A percentile compares a stretch with the other conserved stretches of the same genome.
phyloP scores from a whole-genome alignment of 2,113 vertebrate genomes.

The Empidonax traillii region DNA sequence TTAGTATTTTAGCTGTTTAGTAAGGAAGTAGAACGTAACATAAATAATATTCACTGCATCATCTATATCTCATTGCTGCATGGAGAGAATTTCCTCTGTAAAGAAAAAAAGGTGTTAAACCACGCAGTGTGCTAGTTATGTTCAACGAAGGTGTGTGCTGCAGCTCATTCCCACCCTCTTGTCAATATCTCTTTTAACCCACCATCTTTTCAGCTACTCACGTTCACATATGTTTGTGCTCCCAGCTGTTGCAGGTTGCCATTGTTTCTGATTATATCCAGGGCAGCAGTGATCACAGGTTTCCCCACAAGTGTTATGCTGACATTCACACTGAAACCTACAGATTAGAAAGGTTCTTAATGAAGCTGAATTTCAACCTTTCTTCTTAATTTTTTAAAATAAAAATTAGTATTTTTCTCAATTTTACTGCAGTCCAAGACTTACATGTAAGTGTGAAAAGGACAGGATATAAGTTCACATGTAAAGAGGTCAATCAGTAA shows the following conservation, averaged over 20 bases:
- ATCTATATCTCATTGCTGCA: not conserved
- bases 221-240: constrained; percentile 83
- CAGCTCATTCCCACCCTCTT: not conserved
- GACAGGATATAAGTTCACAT: not conserved
- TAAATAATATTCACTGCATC: not conserved
- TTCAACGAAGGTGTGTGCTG: not conserved
- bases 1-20: not conserved
- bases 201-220: constrained; percentile 64
- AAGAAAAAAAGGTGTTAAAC: not conserved
- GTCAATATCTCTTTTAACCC: not conserved
- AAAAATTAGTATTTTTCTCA: not conserved
- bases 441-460: not conserved
- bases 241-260: constrained; percentile 79
- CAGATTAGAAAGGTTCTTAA: not conserved
- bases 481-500: not conserved
- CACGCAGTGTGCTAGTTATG: not conserved
- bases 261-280: constrained; percentile 86
- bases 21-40: not conserved
- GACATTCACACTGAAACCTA: constrained; percentile 88
- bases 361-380: not conserved
- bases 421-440: not conserved
- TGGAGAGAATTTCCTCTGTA: not conserved
- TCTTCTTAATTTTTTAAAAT: not conserved
- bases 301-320: constrained; percentile 91
- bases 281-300: constrained; percentile 89